These are phyloP conservation scores for Carcina quercana DNA, from an alignment of 2,888 invertebrate genomes.

Conservation along the genomic window DNA sequence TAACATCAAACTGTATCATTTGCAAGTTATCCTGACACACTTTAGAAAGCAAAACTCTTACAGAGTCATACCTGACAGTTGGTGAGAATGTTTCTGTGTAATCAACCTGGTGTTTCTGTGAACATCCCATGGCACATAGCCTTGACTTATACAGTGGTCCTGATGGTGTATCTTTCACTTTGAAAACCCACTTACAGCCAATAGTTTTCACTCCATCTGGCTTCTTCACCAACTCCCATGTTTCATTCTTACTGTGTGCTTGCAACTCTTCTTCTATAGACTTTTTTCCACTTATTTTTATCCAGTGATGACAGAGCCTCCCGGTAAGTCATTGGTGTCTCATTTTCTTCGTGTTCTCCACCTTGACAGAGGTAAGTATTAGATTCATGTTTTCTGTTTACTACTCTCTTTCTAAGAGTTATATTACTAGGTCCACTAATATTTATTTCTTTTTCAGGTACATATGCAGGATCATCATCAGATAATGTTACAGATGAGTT, in stretches of 20 bases:
- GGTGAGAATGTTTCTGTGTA: conserved; percentile 19
- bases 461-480: no score
- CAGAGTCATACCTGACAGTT: conserved; percentile 20
- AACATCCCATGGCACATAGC: conserved; percentile 20
- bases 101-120: conserved; percentile 14
- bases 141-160: background rate
- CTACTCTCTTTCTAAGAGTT: no score
- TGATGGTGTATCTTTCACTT: background rate
- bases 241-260: background rate
- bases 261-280: background rate
- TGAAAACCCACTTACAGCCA: conserved; percentile 3
- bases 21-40: conserved; percentile 14
- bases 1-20: conserved; percentile 19
- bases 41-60: conserved; percentile 15
- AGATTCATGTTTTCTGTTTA: no score
- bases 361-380: background rate
- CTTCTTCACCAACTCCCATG: background rate
- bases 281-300: background rate
- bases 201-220: background rate
- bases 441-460: no score
- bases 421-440: no score
- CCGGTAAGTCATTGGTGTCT: background rate
- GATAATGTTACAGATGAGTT: no score
- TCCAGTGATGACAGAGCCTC: background rate
- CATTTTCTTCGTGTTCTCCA: background rate